Evolutionary conservation across 2,113 vertebrate species (phyloP), one percentile per base, ranked within the genome.

Genomic region (Brienomyrus longianalis): DNA sequence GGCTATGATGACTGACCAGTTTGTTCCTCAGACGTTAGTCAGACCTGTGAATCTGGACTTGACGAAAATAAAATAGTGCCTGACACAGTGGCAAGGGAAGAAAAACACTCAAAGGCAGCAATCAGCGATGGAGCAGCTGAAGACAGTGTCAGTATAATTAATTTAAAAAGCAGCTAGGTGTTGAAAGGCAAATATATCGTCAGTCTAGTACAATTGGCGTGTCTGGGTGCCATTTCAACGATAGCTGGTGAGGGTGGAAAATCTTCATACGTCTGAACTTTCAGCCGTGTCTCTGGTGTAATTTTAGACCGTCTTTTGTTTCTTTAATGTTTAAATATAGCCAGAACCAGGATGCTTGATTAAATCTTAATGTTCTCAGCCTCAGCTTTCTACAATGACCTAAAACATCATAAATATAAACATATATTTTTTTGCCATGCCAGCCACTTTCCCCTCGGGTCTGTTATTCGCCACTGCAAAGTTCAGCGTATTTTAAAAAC

Each of bases 311-410:
- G 2, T 80, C 74, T 80, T 80, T 80, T 80, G 31, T 70, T 80
- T 80, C 74, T 80, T 80, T 80, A 80, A 80, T 80, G 35, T 80
- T 43, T 80, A 80, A 80, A 80, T 80, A 39, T 80, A 80, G 74
- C 74, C 35, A 43, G 74, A 80, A 43, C 74, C 74, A 43, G 35
- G 74, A 80, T 80, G 74, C 35, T 43, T 19, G 74, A 80, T 80
- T 80, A 80, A 80, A 80, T 80, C 35, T 80, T 43, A 80, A 80
- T 43, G 35, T 43, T 15, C 35, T 43, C 35, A 19, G 35, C 74
- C 43, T 80, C 31, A 80, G 35, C 13, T 80, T 80, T 19, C 35
- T 80, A 80, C 74, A 80, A 80, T 19, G 35, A 80, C 74, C 31
- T 21, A 43, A 80, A 80, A 80, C 74, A 43, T 77, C 6, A 77